phyloP scores from a whole-genome alignment of 2,113 vertebrate genomes.

The Calidris pugnax region DNA sequence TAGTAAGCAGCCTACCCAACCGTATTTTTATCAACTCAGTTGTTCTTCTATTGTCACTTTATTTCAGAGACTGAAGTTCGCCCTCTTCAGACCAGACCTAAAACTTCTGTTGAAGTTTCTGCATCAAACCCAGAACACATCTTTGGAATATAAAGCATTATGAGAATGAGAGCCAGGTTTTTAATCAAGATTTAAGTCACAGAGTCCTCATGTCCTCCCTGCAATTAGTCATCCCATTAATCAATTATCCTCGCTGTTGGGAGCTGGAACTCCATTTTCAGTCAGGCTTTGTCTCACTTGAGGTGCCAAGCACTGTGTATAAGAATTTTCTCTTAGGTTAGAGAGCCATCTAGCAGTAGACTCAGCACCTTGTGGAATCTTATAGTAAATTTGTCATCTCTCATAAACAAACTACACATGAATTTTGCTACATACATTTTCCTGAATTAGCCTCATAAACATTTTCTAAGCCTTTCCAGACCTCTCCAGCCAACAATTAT shows the following conservation, averaged over 20 bases:
- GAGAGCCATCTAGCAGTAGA: constrained; percentile 41
- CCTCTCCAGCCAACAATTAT: background rate
- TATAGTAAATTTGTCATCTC: background rate
- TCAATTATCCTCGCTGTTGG: constrained; percentile 9
- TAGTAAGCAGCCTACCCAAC: background rate
- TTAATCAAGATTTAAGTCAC: constrained; percentile 32
- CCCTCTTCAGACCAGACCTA: background rate
- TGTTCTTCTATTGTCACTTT: accelerated
- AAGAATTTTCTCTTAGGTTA: background rate
- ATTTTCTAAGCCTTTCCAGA: background rate
- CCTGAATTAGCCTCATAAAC: background rate
- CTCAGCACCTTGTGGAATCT: background rate
- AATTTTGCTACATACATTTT: background rate
- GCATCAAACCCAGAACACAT: background rate
- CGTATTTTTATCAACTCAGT: accelerated
- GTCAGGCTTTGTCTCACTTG: background rate
- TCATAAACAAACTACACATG: background rate
- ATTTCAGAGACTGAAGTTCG: background rate
- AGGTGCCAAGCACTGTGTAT: background rate
- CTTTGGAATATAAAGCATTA: background rate
- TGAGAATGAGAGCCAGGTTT: background rate
- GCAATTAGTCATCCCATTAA: constrained; percentile 38
- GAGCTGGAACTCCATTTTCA: background rate
- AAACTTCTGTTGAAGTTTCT: background rate
- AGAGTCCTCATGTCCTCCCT: background rate